Evolutionary conservation across 1,140 invertebrate genomes (phyloP).

Genomic region (Platyscapa corneri): DNA sequence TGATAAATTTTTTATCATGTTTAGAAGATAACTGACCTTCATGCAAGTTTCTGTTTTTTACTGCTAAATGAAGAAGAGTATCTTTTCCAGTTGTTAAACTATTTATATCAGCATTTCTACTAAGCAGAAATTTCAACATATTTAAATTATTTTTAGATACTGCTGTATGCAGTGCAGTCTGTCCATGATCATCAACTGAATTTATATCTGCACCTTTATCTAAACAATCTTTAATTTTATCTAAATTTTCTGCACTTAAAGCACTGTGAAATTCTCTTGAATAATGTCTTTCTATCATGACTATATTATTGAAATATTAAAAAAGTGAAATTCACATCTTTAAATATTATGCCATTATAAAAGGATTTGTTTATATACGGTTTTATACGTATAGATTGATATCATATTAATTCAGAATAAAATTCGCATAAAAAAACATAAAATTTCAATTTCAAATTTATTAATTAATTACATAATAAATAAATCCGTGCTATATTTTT

Average conservation of each 20-base stretch:
- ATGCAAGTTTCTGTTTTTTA: not conserved
- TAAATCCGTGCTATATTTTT: too few relatives aligned
- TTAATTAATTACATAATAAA: too few relatives aligned
- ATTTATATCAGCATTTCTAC: not conserved
- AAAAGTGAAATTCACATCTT: too few relatives aligned
- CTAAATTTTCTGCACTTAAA: not conserved
- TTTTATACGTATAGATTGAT: too few relatives aligned
- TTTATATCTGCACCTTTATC: not conserved
- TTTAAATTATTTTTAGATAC: not conserved
- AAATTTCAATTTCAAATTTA: too few relatives aligned
- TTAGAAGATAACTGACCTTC: not conserved
- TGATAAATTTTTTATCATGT: too few relatives aligned
- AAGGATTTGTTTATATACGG: too few relatives aligned
- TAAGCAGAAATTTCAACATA: not conserved
- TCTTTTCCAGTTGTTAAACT: not conserved
- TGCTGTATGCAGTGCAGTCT: not conserved
- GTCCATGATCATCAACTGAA: not conserved
- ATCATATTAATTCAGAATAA: too few relatives aligned
- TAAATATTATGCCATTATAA: too few relatives aligned
- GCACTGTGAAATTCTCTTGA: not conserved
- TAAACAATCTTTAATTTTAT: not conserved
- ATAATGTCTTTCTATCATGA: not conserved
- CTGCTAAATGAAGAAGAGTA: constrained; percentile 5
- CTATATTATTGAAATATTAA: too few relatives aligned
- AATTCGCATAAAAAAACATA: too few relatives aligned